These are phyloP conservation scores for Pelochelys cantorii DNA, from an alignment of 2,797 vertebrate species.

Conservation along the genomic window DNA sequence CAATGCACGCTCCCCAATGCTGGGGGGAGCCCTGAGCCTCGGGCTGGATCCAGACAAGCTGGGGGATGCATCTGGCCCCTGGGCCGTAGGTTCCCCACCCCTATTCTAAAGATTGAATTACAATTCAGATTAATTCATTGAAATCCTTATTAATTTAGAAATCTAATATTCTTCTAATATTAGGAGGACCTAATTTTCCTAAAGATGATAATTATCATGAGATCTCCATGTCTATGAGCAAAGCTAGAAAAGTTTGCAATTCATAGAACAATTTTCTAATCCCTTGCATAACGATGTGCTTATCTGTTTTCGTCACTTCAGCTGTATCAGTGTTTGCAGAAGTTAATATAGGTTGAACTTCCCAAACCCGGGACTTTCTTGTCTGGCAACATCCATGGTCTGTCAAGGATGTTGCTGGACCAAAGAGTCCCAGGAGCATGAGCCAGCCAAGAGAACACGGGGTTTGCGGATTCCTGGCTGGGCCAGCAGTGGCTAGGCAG, in stretches of 20 bases:
- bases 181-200: not conserved
- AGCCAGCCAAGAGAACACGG: too few relatives aligned
- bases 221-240: not conserved
- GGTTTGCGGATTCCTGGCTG: too few relatives aligned
- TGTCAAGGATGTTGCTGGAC: too few relatives aligned
- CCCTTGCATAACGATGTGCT: not conserved
- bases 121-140: not conserved
- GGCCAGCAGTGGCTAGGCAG: too few relatives aligned
- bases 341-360: not conserved
- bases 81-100: too few relatives aligned
- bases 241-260: not conserved
- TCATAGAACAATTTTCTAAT: not conserved
- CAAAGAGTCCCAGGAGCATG: too few relatives aligned
- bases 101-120: conserved; percentile 14
- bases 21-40: too few relatives aligned
- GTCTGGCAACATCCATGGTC: too few relatives aligned
- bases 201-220: not conserved
- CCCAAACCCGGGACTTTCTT: too few relatives aligned
- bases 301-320: not conserved
- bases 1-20: too few relatives aligned
- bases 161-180: not conserved
- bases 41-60: too few relatives aligned
- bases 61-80: too few relatives aligned
- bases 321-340: not conserved
- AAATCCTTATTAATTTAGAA: not conserved